phyloP scores from a whole-genome alignment of 1,140 invertebrate genomes.

The Cephus cinctus region DNA sequence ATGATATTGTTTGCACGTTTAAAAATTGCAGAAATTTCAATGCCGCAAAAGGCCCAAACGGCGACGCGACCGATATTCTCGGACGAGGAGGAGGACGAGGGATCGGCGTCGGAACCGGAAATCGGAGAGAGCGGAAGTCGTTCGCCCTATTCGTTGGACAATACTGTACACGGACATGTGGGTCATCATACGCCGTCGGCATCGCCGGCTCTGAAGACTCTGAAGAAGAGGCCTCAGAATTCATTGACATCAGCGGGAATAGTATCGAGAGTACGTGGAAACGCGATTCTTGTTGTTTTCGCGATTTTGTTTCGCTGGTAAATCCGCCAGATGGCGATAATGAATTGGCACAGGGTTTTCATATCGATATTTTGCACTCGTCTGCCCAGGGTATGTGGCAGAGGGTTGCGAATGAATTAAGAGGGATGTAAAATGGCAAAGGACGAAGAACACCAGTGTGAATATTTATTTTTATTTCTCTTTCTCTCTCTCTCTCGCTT shows the following conservation, averaged over 20 bases:
- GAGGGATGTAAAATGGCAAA: too few relatives aligned
- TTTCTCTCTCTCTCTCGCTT: too few relatives aligned
- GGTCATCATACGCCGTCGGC: slow-evolving; percentile 24
- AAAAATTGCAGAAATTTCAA: slow-evolving; percentile 36
- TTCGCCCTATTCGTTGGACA: slow-evolving; percentile 26
- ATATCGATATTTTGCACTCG: not conserved
- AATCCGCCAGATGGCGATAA: too few relatives aligned
- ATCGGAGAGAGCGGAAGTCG: slow-evolving; percentile 35
- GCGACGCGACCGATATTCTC: slow-evolving; percentile 14
- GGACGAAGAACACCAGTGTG: too few relatives aligned
- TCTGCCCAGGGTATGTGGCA: not conserved
- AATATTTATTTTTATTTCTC: too few relatives aligned
- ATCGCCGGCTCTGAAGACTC: slow-evolving; percentile 27
- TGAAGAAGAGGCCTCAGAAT: too few relatives aligned
- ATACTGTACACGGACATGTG: slow-evolving; percentile 29
- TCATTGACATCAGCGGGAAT: too few relatives aligned
- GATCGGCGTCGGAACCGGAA: slow-evolving; percentile 34
- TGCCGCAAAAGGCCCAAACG: slow-evolving; percentile 25
- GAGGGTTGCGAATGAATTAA: not conserved
- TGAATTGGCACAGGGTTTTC: too few relatives aligned
- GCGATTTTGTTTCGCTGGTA: not conserved
- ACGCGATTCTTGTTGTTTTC: too few relatives aligned
- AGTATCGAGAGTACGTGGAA: too few relatives aligned
- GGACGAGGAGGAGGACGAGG: slow-evolving; percentile 33
- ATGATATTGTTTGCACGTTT: too few relatives aligned